phyloP scores from a whole-genome alignment of 2,113 vertebrate species.

The Ceratotherium simum region DNA sequence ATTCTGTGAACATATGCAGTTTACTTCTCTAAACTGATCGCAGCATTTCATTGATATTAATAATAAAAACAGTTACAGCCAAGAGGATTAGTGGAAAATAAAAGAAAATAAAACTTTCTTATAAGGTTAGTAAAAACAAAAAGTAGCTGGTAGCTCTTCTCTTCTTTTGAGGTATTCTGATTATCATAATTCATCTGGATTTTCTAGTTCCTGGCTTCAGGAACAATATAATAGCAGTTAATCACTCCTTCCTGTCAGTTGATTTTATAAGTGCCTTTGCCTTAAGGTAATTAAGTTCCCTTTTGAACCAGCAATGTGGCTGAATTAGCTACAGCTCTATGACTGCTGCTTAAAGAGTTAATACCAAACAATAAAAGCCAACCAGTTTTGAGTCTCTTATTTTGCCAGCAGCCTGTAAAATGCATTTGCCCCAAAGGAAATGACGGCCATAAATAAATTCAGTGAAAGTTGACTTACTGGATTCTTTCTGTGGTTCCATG shows the following conservation, averaged over 20 bases:
- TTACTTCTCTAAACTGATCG: background rate
- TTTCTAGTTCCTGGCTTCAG: slow-evolving; percentile 24
- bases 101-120: background rate
- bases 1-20: background rate
- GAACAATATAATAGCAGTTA: background rate
- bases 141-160: background rate
- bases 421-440: slow-evolving; percentile 60
- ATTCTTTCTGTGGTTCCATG: slow-evolving; percentile 56
- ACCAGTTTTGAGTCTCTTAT: slow-evolving; percentile 6
- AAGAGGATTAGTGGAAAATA: background rate
- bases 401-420: slow-evolving; percentile 50
- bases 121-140: slow-evolving; percentile 13
- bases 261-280: slow-evolving; percentile 33
- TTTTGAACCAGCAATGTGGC: background rate
- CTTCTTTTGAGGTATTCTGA: slow-evolving; percentile 3
- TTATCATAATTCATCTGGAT: background rate
- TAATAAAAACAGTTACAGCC: background rate
- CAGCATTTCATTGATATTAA: background rate
- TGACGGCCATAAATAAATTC: slow-evolving; percentile 50
- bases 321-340: background rate
- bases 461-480: slow-evolving; percentile 52
- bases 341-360: slow-evolving; percentile 25
- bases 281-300: slow-evolving; percentile 27
- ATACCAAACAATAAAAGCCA: slow-evolving; percentile 58
- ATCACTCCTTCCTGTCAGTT: background rate